Conservation (phyloP, 2,888 invertebrate species). For the Mechanitis messenoides region DNA sequence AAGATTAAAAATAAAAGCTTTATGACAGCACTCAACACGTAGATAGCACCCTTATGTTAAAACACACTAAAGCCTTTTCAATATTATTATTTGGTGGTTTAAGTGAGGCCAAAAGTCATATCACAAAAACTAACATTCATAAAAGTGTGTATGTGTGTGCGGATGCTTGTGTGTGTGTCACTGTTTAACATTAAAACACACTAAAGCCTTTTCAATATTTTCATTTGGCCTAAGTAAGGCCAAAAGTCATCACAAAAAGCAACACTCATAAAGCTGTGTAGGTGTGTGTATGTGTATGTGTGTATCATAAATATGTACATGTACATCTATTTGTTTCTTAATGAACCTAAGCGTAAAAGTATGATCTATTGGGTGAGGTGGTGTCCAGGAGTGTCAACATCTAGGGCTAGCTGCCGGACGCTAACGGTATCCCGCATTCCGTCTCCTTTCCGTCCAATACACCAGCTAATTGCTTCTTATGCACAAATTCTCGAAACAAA, state of each 20-base stretch:
- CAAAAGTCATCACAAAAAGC: no score
- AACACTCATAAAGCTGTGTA: no score
- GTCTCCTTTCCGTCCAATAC: constrained; percentile 44
- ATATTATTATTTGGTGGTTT: not conserved
- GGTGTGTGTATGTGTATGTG: no score
- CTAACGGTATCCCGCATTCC: constrained; percentile 72
- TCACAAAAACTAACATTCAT: no score
- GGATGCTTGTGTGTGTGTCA: no score
- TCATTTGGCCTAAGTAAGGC: no score
- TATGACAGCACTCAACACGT: constrained; percentile 16
- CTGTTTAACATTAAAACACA: no score
- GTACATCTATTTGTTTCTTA: no score
- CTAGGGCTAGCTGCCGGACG: constrained; percentile 60
- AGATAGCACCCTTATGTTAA: constrained; percentile 7
- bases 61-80: not conserved
- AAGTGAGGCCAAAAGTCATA: not conserved
- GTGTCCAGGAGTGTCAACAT: constrained; percentile 48
- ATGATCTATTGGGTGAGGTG: constrained; percentile 7
- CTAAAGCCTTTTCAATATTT: not conserved
- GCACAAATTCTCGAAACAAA: constrained; percentile 30
- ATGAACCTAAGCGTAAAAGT: not conserved
- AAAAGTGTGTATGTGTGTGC: no score
- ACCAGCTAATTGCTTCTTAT: constrained; percentile 63
- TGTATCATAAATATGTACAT: no score
- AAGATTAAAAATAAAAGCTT: constrained; percentile 27